Evolutionary conservation across 2,888 invertebrate species (phyloP).

Genomic region (Diarsia rubi): DNA sequence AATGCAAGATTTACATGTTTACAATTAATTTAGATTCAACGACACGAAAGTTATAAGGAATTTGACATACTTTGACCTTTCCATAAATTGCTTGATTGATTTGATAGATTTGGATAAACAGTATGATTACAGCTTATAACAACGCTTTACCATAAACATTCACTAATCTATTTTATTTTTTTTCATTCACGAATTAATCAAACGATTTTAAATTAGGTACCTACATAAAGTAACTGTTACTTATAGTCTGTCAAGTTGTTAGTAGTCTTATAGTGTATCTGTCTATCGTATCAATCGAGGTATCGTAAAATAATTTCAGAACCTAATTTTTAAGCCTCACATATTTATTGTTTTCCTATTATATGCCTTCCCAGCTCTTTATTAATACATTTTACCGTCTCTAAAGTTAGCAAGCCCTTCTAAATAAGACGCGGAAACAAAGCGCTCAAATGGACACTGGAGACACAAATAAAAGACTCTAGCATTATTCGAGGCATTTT

Average conservation of each 20-base stretch:
- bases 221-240: neutral
- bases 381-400: constrained; percentile 45
- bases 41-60: neutral
- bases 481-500: constrained; percentile 77
- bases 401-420: constrained; percentile 36
- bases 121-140: neutral
- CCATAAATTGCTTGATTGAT: neutral
- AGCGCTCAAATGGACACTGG: constrained; percentile 72
- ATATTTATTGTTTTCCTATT: neutral
- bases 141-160: neutral
- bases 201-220: neutral
- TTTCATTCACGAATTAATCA: neutral
- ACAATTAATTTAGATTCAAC: neutral
- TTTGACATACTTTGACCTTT: neutral
- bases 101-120: neutral
- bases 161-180: neutral
- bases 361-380: constrained; percentile 26
- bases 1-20: neutral
- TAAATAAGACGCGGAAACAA: constrained; percentile 79
- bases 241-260: neutral
- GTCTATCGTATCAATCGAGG: constrained; percentile 4
- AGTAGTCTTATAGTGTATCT: neutral
- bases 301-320: neutral
- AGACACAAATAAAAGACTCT: constrained; percentile 74
- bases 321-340: neutral